Evolutionary conservation across 2,888 invertebrate genomes (phyloP).

Genomic region (Bruchidius siliquastri): DNA sequence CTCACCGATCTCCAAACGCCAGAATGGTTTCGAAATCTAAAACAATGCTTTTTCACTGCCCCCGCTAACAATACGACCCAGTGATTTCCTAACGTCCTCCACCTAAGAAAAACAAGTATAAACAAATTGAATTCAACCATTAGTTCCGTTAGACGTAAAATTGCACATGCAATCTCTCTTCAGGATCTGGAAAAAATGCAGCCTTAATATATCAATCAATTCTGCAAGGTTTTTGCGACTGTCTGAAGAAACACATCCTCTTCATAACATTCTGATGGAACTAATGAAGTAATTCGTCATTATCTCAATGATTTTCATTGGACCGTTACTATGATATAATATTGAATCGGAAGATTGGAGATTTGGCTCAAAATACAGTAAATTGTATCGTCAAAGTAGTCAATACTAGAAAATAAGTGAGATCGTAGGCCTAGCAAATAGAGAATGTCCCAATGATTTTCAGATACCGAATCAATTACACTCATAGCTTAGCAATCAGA

Average conservation of each 20-base stretch:
- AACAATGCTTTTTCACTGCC: slow-evolving; percentile 1
- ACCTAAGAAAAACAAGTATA: slow-evolving; percentile 6
- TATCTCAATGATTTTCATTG: slow-evolving; percentile 2
- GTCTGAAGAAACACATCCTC: background rate
- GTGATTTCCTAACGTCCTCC: slow-evolving; percentile 10
- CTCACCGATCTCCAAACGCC: background rate
- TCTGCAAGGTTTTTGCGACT: background rate
- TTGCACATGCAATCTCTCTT: slow-evolving; percentile 12
- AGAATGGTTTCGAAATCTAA: background rate
- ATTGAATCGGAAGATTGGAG: background rate
- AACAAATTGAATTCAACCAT: slow-evolving; percentile 7
- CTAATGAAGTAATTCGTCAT: slow-evolving; percentile 5
- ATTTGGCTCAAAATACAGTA: too few species aligned
- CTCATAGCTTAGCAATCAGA: too few species aligned
- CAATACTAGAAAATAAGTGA: too few species aligned
- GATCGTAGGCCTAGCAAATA: too few species aligned
- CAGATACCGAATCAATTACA: too few species aligned
- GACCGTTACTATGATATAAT: background rate
- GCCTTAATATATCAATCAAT: slow-evolving; percentile 11
- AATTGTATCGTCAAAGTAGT: too few species aligned
- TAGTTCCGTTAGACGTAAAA: slow-evolving; percentile 12
- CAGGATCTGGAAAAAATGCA: slow-evolving; percentile 9
- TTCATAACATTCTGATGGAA: slow-evolving; percentile 1
- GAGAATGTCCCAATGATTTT: too few species aligned
- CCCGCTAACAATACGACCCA: slow-evolving; percentile 6